Evolutionary conservation across 1,140 invertebrate genomes (phyloP).

Genomic region (Camponotus floridanus): DNA sequence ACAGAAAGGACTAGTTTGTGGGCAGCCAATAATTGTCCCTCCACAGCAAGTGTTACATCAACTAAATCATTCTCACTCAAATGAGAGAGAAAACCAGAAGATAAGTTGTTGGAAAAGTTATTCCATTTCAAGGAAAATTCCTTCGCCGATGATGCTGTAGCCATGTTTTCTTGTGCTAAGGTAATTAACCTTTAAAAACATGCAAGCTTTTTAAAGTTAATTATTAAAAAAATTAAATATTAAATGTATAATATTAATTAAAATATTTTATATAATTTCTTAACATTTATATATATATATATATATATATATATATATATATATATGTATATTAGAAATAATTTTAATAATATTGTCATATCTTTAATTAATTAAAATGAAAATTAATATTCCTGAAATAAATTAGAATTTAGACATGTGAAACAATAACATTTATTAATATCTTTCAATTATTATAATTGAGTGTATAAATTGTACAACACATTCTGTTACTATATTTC

Average conservation of each 20-base stretch:
- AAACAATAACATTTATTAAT: neutral
- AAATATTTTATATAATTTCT: neutral
- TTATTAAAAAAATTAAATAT: neutral
- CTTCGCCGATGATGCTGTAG: constrained; percentile 85
- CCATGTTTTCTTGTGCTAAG: constrained; percentile 57
- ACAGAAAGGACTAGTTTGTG: constrained; percentile 93
- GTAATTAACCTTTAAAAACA: neutral
- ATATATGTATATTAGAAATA: too few species aligned
- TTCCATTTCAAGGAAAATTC: constrained; percentile 91
- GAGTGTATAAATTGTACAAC: neutral
- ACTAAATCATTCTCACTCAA: constrained; percentile 91
- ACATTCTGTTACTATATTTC: neutral
- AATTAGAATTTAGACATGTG: neutral
- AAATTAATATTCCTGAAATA: neutral
- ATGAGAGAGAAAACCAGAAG: constrained; percentile 89
- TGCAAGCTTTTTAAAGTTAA: neutral
- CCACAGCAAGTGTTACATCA: constrained; percentile 93
- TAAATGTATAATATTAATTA: neutral
- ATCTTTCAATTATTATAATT: neutral
- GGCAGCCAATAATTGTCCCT: constrained; percentile 92
- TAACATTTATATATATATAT: too few species aligned
- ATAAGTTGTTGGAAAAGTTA: constrained; percentile 91
- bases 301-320: too few species aligned
- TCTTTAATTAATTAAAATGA: neutral
- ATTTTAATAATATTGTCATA: too few species aligned